phyloP scores from a whole-genome alignment of 2,113 vertebrate species.

The Typhlomys cinereus region DNA sequence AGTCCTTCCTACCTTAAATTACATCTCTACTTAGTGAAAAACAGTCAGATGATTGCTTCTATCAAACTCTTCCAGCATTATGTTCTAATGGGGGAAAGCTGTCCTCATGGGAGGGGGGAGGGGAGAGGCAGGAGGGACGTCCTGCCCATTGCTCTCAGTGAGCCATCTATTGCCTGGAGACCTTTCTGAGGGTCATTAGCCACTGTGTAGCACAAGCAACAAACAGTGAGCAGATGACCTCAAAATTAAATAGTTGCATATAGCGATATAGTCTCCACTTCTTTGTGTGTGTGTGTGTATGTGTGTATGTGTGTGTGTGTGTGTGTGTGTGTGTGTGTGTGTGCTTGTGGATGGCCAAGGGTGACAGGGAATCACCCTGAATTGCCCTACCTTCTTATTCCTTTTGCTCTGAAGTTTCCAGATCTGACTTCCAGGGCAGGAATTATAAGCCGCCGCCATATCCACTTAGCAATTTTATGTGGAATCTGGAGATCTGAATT shows the following conservation, averaged over 20 bases:
- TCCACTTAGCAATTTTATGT: too few relatives aligned
- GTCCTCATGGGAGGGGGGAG: background rate
- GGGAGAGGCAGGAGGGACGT: background rate
- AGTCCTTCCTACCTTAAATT: background rate
- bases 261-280: background rate
- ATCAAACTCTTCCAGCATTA: background rate
- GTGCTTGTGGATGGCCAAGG: too few relatives aligned
- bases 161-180: accelerated
- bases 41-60: background rate
- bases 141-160: background rate
- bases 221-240: background rate
- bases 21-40: background rate
- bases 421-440: too few relatives aligned
- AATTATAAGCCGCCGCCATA: too few relatives aligned
- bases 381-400: too few relatives aligned
- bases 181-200: background rate
- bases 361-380: too few relatives aligned
- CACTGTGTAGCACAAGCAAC: background rate
- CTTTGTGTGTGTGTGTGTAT: background rate
- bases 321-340: too few relatives aligned
- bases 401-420: too few relatives aligned
- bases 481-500: too few relatives aligned
- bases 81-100: too few relatives aligned
- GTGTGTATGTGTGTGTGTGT: too few relatives aligned
- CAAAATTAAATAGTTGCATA: background rate